Base-by-base conservation (phyloP, 2,113 vertebrate genomes). In the Pan paniscus region DNA sequence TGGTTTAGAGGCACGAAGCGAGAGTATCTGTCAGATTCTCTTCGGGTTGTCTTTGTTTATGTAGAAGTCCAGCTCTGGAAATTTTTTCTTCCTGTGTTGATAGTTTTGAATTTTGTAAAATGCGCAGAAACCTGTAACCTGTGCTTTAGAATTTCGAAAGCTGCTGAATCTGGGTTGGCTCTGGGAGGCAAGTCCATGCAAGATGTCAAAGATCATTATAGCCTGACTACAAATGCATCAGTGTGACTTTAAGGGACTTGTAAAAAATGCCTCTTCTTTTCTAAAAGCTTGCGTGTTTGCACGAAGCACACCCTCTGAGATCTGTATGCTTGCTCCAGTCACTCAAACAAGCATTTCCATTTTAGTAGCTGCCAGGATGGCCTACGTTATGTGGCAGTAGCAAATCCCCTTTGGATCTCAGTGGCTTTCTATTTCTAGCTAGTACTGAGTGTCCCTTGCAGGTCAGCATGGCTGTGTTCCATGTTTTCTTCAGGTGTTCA, bases 21-120 rank as follows among this genome's bases (percentile, higher is more conserved):
- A 38, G 14, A 5, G 9, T 1, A 2, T n/a, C 88, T n/a, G 46
- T 13, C 25, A 0, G 10, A 22, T 1, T 48, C 20, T 1, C 4
- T 17, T 10, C 46, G 20, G 57, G 57, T 20, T 5, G 52, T 46
- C 75, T 22, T 48, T 16, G 13, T 38, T 18, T 52, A 38, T 20
- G 16, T n/a, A 40, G 59, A 17, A 52, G 27, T 43, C 73, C n/a
- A 79, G 52, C 11, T 16, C 35, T 16, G 30, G 38, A 13, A 22
- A n/a, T 20, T 8, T 55, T 2, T 35, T 43, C 38, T 25, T 35
- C 38, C 27, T 5, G 4, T 0, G 2, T 20, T 11, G n/a, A 40
- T 75, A 38, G 3, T 57, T 75, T 5, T 14, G 48, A 79, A 22
- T 79, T 50, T 20, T 79, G 18, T 70, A 22, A 50, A 50, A 50